Evolutionary conservation across 2,113 vertebrate species (phyloP).

Genomic region (cattle (Bos taurus)): DNA sequence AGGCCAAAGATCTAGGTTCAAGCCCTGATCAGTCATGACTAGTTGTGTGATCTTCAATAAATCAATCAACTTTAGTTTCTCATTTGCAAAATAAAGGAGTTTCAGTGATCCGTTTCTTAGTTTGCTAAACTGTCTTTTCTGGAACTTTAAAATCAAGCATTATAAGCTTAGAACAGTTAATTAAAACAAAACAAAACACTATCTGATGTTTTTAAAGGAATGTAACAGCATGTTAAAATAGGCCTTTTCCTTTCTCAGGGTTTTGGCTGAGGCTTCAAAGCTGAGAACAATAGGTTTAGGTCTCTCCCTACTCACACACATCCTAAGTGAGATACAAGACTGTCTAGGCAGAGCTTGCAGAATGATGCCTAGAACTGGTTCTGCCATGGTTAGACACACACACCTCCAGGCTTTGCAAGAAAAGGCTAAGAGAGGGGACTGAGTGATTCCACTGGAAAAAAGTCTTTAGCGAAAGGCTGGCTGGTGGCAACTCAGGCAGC

Average conservation of each 20-base stretch:
- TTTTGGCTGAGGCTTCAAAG: slow-evolving; percentile 57
- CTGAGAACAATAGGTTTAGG: slow-evolving; percentile 57
- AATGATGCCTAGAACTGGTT: neutral
- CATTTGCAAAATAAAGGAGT: neutral
- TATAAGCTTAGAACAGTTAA: slow-evolving; percentile 47
- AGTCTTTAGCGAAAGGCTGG: neutral
- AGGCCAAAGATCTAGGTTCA: neutral
- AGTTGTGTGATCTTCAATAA: neutral
- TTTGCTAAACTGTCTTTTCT: slow-evolving; percentile 11
- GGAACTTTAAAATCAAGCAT: slow-evolving; percentile 49
- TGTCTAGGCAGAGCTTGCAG: neutral
- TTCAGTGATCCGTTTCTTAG: neutral
- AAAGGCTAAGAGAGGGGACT: neutral
- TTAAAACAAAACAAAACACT: slow-evolving; percentile 55
- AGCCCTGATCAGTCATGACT: neutral
- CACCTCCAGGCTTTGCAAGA: neutral
- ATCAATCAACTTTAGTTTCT: neutral
- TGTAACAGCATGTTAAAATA: slow-evolving; percentile 48
- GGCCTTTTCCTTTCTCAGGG: slow-evolving; percentile 59
- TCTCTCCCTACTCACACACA: neutral
- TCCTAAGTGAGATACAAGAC: neutral
- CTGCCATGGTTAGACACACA: neutral
- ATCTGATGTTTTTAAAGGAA: slow-evolving; percentile 63
- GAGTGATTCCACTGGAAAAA: neutral
- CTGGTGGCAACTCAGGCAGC: neutral